phyloP scores from a whole-genome alignment of 2,113 vertebrate species.

The Phainopepla nitens region DNA sequence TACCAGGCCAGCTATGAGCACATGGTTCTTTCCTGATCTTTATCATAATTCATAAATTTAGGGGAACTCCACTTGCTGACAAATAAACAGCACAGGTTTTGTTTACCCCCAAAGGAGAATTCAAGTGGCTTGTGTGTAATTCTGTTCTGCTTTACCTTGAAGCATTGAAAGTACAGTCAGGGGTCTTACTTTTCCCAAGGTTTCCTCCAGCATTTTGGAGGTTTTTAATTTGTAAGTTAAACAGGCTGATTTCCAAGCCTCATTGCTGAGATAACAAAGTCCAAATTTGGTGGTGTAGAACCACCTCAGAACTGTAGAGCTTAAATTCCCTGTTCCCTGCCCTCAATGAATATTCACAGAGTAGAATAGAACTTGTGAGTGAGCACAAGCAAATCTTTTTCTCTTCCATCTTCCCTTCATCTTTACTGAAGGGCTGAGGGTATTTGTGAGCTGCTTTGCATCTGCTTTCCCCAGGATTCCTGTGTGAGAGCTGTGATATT shows the following conservation, averaged over 20 bases:
- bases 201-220: background rate
- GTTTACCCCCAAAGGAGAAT: background rate
- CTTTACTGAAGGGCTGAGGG: background rate
- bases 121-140: background rate
- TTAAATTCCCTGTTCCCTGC: background rate
- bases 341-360: background rate
- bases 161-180: background rate
- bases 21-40: background rate
- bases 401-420: background rate
- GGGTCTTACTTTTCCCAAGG: background rate
- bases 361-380: background rate
- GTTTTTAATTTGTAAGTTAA: slow-evolving; percentile 7
- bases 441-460: slow-evolving; percentile 16
- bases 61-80: background rate
- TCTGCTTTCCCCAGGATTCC: background rate
- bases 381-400: background rate
- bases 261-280: background rate
- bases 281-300: background rate
- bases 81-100: background rate
- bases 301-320: background rate
- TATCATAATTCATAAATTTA: background rate
- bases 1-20: background rate
- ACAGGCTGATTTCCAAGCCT: background rate
- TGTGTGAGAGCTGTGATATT: background rate
- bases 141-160: background rate